Evolutionary conservation across 2,888 invertebrate species (phyloP).

Genomic region (Ptychoptera contaminata): DNA sequence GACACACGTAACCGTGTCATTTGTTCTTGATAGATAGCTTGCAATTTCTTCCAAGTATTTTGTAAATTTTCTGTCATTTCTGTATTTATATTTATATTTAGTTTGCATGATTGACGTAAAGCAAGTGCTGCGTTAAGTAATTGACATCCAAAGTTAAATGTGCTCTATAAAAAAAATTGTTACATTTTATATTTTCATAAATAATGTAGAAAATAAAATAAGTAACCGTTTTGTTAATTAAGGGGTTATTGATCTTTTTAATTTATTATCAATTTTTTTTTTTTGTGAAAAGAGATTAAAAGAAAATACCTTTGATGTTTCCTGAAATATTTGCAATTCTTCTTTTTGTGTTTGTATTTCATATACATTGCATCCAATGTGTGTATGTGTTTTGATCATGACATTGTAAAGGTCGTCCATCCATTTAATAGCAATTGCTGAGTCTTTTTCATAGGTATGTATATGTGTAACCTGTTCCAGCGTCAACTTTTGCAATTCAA

Average conservation of each 20-base stretch:
- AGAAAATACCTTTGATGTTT: slow-evolving; percentile 52
- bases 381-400: slow-evolving; percentile 48
- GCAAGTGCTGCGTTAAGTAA: slow-evolving; percentile 57
- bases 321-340: slow-evolving; percentile 58
- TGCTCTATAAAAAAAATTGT: slow-evolving; percentile 37
- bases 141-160: slow-evolving; percentile 68
- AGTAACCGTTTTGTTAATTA: background rate
- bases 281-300: background rate
- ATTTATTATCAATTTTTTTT: too few species aligned
- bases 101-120: slow-evolving; percentile 53
- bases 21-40: slow-evolving; percentile 56
- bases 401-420: slow-evolving; percentile 57
- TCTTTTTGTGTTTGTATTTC: slow-evolving; percentile 62
- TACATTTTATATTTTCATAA: background rate
- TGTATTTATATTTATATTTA: slow-evolving; percentile 40
- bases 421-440: slow-evolving; percentile 60
- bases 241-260: too few species aligned
- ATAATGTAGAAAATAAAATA: background rate
- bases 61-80: slow-evolving; percentile 40
- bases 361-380: slow-evolving; percentile 54
- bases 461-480: slow-evolving; percentile 64
- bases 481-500: slow-evolving; percentile 59
- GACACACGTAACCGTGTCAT: slow-evolving; percentile 59
- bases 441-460: slow-evolving; percentile 59
- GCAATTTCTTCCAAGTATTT: slow-evolving; percentile 50